Percentiles rank a stretch among this genome's conserved stretches.
phyloP scores from a whole-genome alignment of 2,113 vertebrate genomes.

The Leucosticte australis region DNA sequence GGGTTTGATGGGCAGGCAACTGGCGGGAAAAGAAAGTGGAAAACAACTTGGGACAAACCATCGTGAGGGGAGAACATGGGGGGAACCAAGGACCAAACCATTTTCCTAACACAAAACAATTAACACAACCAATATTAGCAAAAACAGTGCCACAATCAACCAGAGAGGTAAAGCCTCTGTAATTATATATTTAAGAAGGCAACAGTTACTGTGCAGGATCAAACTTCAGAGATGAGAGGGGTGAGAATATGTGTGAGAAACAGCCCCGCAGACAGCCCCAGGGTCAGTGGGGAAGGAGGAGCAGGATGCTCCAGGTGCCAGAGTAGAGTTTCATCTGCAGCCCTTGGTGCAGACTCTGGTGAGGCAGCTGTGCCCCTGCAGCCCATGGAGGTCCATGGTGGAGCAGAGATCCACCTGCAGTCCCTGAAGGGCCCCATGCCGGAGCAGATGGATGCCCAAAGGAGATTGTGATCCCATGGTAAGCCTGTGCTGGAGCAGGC shows the following conservation, averaged over 20 bases:
- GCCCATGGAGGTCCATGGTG: no score
- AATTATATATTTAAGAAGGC: background rate
- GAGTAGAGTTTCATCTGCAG: background rate
- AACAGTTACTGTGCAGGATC: no score
- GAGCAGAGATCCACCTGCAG: background rate
- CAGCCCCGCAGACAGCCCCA: background rate
- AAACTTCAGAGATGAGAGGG: background rate
- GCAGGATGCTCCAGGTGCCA: background rate
- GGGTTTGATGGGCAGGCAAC: no score
- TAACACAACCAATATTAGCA: no score
- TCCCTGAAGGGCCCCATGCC: background rate
- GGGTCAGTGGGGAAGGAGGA: background rate
- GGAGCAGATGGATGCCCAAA: background rate
- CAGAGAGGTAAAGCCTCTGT: background rate
- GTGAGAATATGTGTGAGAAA: background rate
- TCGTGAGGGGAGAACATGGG: no score
- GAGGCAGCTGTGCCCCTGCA: background rate
- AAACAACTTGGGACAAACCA: no score
- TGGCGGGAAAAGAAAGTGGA: no score
- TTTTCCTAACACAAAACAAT: no score
- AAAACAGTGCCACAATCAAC: no score
- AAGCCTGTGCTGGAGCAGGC: background rate
- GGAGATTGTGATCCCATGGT: background rate
- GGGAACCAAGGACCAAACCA: no score
- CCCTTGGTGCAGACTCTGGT: accelerated